Percentiles rank a stretch among this genome's conserved stretches.
These are phyloP conservation scores for Eurois occulta DNA, from an alignment of 2,888 invertebrate species.

Conservation along the genomic window DNA sequence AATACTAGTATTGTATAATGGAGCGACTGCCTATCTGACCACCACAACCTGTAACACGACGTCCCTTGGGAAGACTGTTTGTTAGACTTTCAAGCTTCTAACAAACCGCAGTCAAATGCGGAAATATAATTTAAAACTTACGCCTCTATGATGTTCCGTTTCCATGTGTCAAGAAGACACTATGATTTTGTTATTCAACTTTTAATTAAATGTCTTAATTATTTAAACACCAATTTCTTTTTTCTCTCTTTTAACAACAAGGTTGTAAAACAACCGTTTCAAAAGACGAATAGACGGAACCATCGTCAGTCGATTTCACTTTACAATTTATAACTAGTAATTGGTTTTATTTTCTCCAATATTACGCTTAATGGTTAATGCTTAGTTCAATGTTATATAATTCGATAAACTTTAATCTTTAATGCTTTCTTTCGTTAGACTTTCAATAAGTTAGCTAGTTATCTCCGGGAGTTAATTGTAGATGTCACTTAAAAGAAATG, in stretches of 20 bases:
- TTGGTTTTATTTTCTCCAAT: slow-evolving; percentile 63
- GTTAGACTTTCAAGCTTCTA: neutral
- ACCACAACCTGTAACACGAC: neutral
- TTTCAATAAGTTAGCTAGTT: slow-evolving; percentile 34
- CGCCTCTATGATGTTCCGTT: neutral
- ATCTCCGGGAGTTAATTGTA: slow-evolving; percentile 38
- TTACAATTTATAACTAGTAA: slow-evolving; percentile 60
- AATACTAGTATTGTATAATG: neutral
- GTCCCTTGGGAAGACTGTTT: neutral
- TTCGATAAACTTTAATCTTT: slow-evolving; percentile 47
- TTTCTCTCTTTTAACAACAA: slow-evolving; percentile 14
- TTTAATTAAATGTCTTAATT: slow-evolving; percentile 1
- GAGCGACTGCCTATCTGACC: neutral
- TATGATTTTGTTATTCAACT: neutral
- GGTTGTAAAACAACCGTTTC: slow-evolving; percentile 29
- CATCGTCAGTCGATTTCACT: slow-evolving; percentile 62
- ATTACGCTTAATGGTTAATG: slow-evolving; percentile 53
- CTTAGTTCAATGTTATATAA: slow-evolving; percentile 55
- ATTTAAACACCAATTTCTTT: slow-evolving; percentile 2
- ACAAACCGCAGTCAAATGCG: neutral
- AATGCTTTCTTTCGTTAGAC: slow-evolving; percentile 52
- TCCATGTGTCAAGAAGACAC: neutral
- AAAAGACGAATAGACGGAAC: slow-evolving; percentile 28
- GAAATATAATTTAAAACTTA: neutral
- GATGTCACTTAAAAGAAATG: slow-evolving; percentile 34